Evolutionary conservation across 1,140 invertebrate genomes (phyloP), one percentile per base, ranked within the genome.

Genomic region (Vollenhovia emeryi): DNA sequence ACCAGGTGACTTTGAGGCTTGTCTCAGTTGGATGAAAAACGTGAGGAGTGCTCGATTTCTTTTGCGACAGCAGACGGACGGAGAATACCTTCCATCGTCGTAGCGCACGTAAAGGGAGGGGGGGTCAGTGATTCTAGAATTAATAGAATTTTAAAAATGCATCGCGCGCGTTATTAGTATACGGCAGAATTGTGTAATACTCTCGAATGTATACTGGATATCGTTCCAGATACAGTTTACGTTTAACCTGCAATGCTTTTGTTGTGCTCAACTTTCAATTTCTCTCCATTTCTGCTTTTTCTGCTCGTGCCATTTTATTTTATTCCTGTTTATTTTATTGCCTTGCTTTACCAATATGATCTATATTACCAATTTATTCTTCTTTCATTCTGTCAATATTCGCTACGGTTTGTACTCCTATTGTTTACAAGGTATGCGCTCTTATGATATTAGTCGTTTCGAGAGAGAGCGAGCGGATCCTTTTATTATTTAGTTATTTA

Each of bases 61-160:
- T 36, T 73, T 59, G 33, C 33, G 55, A 57, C 33, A 57, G 57
- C 66, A 40, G n/a, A 30, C 50, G 24, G 13, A 15, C 8, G 36
- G 15, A n/a, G 30, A 43, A 21, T 69, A 18, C 9, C 11, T n/a
- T 80, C 45, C 13, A 24, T 66, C 11, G 71, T 82, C 45, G 24
- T 45, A 21, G 24, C 2, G 36, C 24, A 50, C 24, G 50, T 73
- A 82, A 57, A 33, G 48, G 33, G 24, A 11, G 30, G 21, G 52
- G 15, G 13, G 66, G 11, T 55, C 50, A 55, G 64, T 55, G 36
- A 13, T 59, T 73, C 50, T 24, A 57, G 40, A 68, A 71, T 59
- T 73, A 82, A 73, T 71, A 82, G 66, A 82, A 82, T 57, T 73
- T 73, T 45, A 45, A 71, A 82, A 71, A 82, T 69, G 30, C 27